phyloP scores from a whole-genome alignment of 2,888 invertebrate species.

The Conomelus anceps region DNA sequence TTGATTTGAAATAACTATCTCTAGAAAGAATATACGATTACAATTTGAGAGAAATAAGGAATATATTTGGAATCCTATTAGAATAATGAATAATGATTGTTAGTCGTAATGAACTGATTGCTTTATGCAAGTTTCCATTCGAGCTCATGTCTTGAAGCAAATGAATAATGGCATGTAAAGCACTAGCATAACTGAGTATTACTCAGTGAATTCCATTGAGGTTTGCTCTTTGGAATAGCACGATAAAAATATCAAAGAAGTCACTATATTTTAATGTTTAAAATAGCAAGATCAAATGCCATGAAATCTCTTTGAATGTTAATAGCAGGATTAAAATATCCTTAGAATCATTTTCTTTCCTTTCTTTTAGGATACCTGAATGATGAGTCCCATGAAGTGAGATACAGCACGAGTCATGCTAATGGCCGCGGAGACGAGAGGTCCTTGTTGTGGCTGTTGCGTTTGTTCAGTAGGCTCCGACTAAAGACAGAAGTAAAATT shows the following conservation, averaged over 20 bases:
- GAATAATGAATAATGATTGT: background rate
- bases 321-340: background rate
- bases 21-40: no score
- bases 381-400: conserved; percentile 67
- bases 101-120: background rate
- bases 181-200: background rate
- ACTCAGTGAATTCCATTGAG: background rate
- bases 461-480: conserved; percentile 13
- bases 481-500: background rate
- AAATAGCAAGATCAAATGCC: background rate
- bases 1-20: no score
- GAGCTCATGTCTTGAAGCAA: background rate
- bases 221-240: background rate
- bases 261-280: background rate
- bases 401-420: conserved; percentile 71
- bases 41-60: no score
- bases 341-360: background rate
- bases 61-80: background rate
- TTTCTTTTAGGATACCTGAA: conserved; percentile 51
- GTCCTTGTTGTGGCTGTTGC: conserved; percentile 23
- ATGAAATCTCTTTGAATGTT: background rate
- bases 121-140: background rate
- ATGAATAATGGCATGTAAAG: background rate
- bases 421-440: conserved; percentile 62
- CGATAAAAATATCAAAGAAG: background rate